Evolutionary conservation across 2,797 vertebrate genomes (phyloP).

Genomic region (Leptodactylus fallax): DNA sequence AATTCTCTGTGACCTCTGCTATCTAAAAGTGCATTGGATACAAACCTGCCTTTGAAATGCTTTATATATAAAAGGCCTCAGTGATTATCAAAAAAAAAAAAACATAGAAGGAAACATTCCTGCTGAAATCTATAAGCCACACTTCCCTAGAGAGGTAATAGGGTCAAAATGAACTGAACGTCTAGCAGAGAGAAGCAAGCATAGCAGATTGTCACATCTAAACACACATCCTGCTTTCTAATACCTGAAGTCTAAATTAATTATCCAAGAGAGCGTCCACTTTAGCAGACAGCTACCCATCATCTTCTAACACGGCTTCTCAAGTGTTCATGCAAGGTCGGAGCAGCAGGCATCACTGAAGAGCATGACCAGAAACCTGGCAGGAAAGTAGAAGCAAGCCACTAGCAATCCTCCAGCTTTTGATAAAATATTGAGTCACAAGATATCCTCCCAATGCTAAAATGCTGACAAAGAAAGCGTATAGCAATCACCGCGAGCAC

Average conservation of each 20-base stretch:
- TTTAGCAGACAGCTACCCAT: conserved; percentile 10
- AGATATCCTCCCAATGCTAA: not conserved
- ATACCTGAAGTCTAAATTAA: conserved; percentile 19
- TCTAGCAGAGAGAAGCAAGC: not conserved
- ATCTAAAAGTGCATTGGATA: not conserved
- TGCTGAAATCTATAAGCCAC: not conserved
- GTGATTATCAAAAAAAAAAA: too few relatives aligned
- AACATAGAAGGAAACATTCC: not conserved
- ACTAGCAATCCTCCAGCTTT: not conserved
- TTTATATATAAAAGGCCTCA: too few relatives aligned
- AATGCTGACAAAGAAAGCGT: conserved; percentile 18
- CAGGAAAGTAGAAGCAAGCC: not conserved
- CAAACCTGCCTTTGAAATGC: not conserved
- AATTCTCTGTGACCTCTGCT: not conserved
- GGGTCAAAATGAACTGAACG: not conserved
- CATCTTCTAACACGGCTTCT: not conserved
- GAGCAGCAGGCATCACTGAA: not conserved
- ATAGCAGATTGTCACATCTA: not conserved
- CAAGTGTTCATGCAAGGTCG: not conserved
- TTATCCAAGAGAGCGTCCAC: conserved; percentile 7
- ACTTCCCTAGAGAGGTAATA: not conserved
- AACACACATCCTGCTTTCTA: not conserved
- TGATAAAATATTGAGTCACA: conserved; percentile 41
- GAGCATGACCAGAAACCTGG: conserved; percentile 6
- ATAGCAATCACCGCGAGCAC: conserved; percentile 10